Base-by-base conservation (phyloP, 1,140 invertebrate genomes). In the Drosophila orosa region DNA sequence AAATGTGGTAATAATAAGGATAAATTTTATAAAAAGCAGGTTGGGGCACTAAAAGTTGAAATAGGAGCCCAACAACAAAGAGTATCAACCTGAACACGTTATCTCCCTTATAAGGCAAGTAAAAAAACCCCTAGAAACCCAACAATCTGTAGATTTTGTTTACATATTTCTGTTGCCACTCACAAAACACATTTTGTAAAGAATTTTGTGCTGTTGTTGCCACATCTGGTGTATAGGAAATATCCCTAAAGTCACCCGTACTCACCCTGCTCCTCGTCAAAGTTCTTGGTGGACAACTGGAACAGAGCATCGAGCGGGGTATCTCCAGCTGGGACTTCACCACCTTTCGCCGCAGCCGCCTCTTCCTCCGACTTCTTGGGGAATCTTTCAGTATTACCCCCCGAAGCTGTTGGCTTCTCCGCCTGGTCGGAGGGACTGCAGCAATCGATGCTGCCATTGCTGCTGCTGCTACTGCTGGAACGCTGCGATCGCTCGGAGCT, bases 211-310 rank as follows among this genome's bases (percentile, higher is more conserved):
- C n/a, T n/a, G 1, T 0, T 9, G 3, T 17, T 17, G 1, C 0
- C 10, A 7, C 8, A 19, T 19, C n/a, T 27, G 5, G 3, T 17
- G 1, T 12, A 17, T 7, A 17, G 7, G 2, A 0, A 50, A 31
- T 19, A 12, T 8, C 8, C 17, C 27, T 0, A 19, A 15, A 15
- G 1, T 33, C 17, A 5, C 7, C 3, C n/a, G 1, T 39, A 85
- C 90, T 95, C 95, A 91, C 96, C 96, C 92, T 96, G 78, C 44
- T 89, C 86, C 73, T 91, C 97, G 92, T 99, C 98, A 93, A 99
- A 99, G 19, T 98, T 98, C 92, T 99, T 99, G 93, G 96, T 98
- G 58, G 98, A 98, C 97, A 99, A 98, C 93, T 99, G 97, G 92
- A 99, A 98, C 1, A 99, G 94, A 0, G 98, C 98, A 90, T 99